Evolutionary conservation across 53 echinoderm and acorn worm species (phyloP), one percentile per base, ranked within the genome.

Genomic region (Arbacia lixula): DNA sequence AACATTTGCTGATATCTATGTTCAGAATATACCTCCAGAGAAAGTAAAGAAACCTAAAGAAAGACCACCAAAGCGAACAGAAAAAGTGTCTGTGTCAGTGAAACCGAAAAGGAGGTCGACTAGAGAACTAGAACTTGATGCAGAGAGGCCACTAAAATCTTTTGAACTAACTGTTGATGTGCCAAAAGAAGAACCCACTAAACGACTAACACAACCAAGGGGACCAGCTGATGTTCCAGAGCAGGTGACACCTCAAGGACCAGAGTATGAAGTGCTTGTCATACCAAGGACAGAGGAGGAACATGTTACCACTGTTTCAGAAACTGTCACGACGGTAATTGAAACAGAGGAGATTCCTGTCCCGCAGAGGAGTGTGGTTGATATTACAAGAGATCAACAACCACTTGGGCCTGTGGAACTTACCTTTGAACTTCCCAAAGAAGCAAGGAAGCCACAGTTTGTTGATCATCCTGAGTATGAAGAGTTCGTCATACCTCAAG

Each of bases 1-100:
- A 41, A 87, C 95, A 20, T 91, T 85, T 87, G 95, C 95, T 65
- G 89, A 91, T 72, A 61, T 96, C 12, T 89, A 83, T 89, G 93
- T 96, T 16, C 39, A 73, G 66, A 88, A 90, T 84, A 85, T 72
- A 37, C 85, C 87, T 55, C 55, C 51, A 36, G 87, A 76, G 25
- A 75, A 87, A 57, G 49, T 50, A 17, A 60, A 71, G 32, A 40
- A 19, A 17, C 71, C 4, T 60, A 31, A 43, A 36, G 36, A 57
- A 76, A 72, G 69, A 72, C 64, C 41, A 46, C 82, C 60, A 21
- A 89, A 79, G 33, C 84, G 85, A 55, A 90, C 90, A 51, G 90
- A 90, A 85, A 86, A 71, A 38, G 76, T 91, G 12, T 60, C 83
- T 53, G 66, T 87, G 34, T 74, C 86, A 53, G 75, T 76, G 26